Evolutionary conservation across 2,113 vertebrate genomes (phyloP).

Genomic region (Conger conger): DNA sequence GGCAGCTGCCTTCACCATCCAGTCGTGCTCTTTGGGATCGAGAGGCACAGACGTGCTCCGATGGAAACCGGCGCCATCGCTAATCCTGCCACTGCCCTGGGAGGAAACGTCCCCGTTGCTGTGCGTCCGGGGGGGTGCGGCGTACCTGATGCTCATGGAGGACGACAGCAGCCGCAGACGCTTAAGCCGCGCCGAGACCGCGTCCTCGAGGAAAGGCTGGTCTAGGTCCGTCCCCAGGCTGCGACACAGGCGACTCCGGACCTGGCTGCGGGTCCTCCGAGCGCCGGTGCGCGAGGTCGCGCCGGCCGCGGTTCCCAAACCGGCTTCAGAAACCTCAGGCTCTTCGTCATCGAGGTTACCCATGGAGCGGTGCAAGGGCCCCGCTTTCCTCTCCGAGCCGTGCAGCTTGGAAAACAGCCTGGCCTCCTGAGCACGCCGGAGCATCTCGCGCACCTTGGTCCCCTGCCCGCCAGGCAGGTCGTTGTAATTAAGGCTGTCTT

Average conservation of each 20-base stretch:
- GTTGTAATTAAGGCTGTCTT: conserved; percentile 28
- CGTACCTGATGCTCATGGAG: conserved; percentile 61
- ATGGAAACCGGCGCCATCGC: conserved; percentile 29
- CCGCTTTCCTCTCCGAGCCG: background rate
- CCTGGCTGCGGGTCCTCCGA: conserved; percentile 35
- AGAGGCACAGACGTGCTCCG: conserved; percentile 71
- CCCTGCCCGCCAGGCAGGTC: conserved; percentile 13
- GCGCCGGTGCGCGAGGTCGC: background rate
- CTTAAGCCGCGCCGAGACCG: conserved; percentile 46
- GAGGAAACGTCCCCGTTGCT: conserved; percentile 38
- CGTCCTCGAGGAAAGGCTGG: conserved; percentile 52
- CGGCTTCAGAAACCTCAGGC: conserved; percentile 21
- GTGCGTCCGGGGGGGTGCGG: conserved; percentile 47
- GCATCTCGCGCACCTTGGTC: conserved; percentile 18
- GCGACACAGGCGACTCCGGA: conserved; percentile 61
- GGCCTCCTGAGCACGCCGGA: conserved; percentile 19
- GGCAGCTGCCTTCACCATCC: conserved; percentile 81
- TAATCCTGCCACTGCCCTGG: conserved; percentile 8
- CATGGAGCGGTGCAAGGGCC: conserved; percentile 46
- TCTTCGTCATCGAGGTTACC: conserved; percentile 41
- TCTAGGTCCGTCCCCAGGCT: conserved; percentile 69
- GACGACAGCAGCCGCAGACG: conserved; percentile 63
- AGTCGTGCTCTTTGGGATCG: conserved; percentile 78
- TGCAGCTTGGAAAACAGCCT: background rate
- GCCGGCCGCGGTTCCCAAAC: background rate